phyloP scores from a whole-genome alignment of 23 tunicate species.

The Oikopleura albicans region DNA sequence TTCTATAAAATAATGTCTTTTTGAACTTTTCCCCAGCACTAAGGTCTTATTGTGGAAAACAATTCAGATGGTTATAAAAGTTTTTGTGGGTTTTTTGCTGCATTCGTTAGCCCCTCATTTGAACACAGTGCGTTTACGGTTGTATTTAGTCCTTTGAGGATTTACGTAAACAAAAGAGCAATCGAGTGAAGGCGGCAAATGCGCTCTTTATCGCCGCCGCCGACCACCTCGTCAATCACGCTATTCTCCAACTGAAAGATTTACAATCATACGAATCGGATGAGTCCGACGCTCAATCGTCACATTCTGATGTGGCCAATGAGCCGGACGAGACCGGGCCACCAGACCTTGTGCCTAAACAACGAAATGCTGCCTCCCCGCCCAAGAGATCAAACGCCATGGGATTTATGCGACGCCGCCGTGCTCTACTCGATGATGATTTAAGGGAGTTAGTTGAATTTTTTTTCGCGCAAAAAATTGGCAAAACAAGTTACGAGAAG shows the following conservation, averaged over 20 bases:
- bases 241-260: not conserved
- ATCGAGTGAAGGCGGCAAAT: slow-evolving; percentile 3
- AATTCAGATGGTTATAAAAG: no score
- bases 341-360: not conserved
- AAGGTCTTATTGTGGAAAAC: no score
- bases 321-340: not conserved
- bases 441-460: no score
- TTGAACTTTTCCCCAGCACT: no score
- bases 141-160: slow-evolving; percentile 6
- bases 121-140: no score
- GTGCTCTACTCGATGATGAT: not conserved
- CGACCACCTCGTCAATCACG: slow-evolving; percentile 1
- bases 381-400: not conserved
- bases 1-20: no score
- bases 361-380: not conserved
- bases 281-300: not conserved
- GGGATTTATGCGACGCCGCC: not conserved
- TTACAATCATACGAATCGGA: not conserved
- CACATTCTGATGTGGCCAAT: not conserved
- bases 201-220: slow-evolving; percentile 9
- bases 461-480: no score
- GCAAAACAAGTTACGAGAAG: no score
- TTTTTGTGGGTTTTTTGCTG: no score
- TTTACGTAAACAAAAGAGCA: not conserved
- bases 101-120: no score